Base-by-base conservation (phyloP, 2,797 vertebrate species). In the Rhinella marina region DNA sequence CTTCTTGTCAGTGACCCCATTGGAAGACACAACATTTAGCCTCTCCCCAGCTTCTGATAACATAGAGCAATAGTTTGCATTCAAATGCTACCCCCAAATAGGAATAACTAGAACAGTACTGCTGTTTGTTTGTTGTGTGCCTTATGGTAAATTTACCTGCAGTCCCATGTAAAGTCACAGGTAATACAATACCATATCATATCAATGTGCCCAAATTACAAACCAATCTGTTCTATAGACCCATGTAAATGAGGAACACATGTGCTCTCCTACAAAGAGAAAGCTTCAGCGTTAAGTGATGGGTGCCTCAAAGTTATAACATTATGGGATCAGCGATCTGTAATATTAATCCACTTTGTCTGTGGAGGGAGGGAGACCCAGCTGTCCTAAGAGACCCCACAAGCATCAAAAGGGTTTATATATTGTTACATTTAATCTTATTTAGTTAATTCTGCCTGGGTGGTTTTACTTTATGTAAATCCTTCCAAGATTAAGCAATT, bases 261-360 rank as follows among this genome's bases (percentile, higher is more conserved):
- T 52, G n/a, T 14, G 23, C 21, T 52, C 21, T 23, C 23, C 25
- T 13, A 52, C 25, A n/a, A n/a, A 76, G 48, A 81, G 78, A 80
- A 13, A 9, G 59, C 12, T 5, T 32, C 62, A 70, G 14, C 16
- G 62, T n/a, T 83, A 27, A 83, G 59, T 77, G 23, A 85, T 77
- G 83, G 17, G 57, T 2, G 32, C 72, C n/a, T 77, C 57, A 13
- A 76, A 77, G 16, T 77, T 50, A 29, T 29, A 85, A 52, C 72
- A 85, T 75, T 59, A 84, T 50, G 25, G 87, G 57, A 82, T 82
- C 56, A 82, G 13, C 21, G n/a, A 41, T 80, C 19, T 88, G 29
- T 19, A 81, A 88, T 81, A 87, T 80, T 88, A 81, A 88, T 86
- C 70, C 84, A 64, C 76, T 88, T 85, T 79, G 29, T 61, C 73